These are phyloP conservation scores for Oxygymnocypris stewartii DNA, from an alignment of 2,113 vertebrate genomes.

Conservation along the genomic window DNA sequence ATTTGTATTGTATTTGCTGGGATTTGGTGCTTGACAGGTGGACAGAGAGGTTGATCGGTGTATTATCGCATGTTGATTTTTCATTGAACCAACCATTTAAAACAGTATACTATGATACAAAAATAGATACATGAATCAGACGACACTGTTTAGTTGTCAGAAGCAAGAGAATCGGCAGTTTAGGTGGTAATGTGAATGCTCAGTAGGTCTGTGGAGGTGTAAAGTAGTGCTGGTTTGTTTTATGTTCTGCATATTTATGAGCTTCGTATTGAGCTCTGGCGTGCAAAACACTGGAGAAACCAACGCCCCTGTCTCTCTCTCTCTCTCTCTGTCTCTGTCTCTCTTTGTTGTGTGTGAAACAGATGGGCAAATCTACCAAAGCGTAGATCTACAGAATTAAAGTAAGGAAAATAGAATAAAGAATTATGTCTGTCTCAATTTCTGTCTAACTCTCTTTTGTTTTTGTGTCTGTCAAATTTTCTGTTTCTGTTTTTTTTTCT, in stretches of 20 bases:
- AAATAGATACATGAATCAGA: neutral
- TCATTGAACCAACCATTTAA: neutral
- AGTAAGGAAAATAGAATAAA: constrained; percentile 67
- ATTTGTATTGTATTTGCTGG: neutral
- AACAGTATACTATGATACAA: neutral
- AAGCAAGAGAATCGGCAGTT: neutral
- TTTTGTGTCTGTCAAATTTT: constrained; percentile 39
- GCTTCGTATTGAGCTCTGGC: constrained; percentile 33
- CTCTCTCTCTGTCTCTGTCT: neutral
- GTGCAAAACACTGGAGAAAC: constrained; percentile 32
- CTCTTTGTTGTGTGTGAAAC: constrained; percentile 57
- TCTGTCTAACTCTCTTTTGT: constrained; percentile 27
- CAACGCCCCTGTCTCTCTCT: constrained; percentile 29
- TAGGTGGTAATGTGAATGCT: neutral
- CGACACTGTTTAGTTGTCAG: neutral
- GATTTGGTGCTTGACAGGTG: neutral
- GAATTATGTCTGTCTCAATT: constrained; percentile 39
- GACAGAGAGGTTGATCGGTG: neutral
- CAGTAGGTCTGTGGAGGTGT: neutral
- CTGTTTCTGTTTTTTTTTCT: neutral
- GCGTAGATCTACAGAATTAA: constrained; percentile 72
- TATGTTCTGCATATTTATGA: constrained; percentile 27
- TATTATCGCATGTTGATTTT: neutral
- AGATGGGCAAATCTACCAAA: constrained; percentile 72
- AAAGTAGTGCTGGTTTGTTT: neutral